Base-by-base conservation (phyloP, 53 echinoderm and acorn worm genomes). In the Mesocentrotus franciscanus region DNA sequence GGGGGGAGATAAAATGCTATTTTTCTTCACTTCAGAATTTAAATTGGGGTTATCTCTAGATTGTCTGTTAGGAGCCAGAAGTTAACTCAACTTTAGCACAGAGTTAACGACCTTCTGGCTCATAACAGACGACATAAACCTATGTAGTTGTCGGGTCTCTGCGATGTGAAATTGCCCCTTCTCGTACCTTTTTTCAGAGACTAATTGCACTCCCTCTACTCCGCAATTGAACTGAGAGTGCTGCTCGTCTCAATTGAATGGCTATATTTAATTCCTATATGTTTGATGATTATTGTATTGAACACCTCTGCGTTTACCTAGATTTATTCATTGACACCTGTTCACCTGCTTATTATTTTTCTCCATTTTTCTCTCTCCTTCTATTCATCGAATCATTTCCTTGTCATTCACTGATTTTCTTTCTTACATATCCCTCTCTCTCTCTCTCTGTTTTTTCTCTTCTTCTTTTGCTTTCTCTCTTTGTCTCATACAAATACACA, bases 261-360 rank as follows among this genome's bases (percentile, higher is more conserved):
- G 18, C 29, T 84, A 49, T 84, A 55, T 84, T 84, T 42, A 24
- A 39, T 20, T 49, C 22, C 49, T 75, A n/a, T n/a, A 9, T 75
- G 29, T 4, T 14, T 30, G 13, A 76, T 13, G 10, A 84, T 18
- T 84, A 42, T 49, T 84, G 84, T 22, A 84, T 84, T 22, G 76
- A 84, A 84, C 42, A 84, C 42, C 55, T 49, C 84, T 42, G 9
- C 4, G 55, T 49, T 75, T 75, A 36, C 22, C 6, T 42, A 22
- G 84, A 55, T 24, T 84, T 84, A 55, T 20, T 42, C 16, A 84
- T 39, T 22, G 42, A 42, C 84, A 84, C 84, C 39, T 84, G 8
- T 39, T 84, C 84, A 84, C 84, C 55, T 84, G 84, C 84, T 84
- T 29, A 84, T 20, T 22, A 84, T 84, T 84, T 20, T 55, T 33